Base-by-base conservation (phyloP, 2,797 vertebrate species). In the Podarcis siculus region DNA sequence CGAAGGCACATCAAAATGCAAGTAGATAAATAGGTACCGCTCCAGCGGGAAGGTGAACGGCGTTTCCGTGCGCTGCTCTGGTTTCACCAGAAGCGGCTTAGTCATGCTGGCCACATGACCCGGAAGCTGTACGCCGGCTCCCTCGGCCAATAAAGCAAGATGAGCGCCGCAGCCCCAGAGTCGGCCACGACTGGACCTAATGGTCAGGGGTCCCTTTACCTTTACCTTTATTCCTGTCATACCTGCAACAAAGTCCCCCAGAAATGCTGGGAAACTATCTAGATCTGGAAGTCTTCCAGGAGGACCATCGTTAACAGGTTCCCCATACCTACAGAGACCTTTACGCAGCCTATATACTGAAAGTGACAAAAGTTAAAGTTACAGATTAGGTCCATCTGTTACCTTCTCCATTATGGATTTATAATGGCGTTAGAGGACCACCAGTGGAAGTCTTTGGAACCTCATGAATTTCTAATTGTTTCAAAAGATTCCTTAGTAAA, bases 321-420 rank as follows among this genome's bases (percentile, higher is more conserved):
- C 5, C 32, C 32, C 17, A 39, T 3, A 23, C 35, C 58, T 66
- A 21, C 39, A 32, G 42, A 49, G 30, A 3, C 71, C 82, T 35
- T 71, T 19, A 27, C 39, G 19, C 25, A 77, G 13, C 5, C 23
- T 58, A n/a, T 45, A 32, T 58, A 21, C 19, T 32, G 23, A 39
- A 77, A 66, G 58, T 10, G 37, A 45, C 10, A 66, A n/a, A 42
- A 49, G 4, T 66, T 69, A 21, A 71, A 93, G 69, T 88, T 71
- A 87, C 55, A 64, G 79, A 92, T 55, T 67, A 87, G 82, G 77
- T 89, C 64, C 21, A 81, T 35, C 78, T 66, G 80, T 80, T 19
- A 12, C 30, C 0, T 87, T 92, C 92, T 92, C 21, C 23, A 90
- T 93, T 89, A 82, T n/a, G 77, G 67, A 17, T 85, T 85, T 92